Evolutionary conservation across 2,113 vertebrate genomes (phyloP).

Genomic region (Eudorcas thomsonii): DNA sequence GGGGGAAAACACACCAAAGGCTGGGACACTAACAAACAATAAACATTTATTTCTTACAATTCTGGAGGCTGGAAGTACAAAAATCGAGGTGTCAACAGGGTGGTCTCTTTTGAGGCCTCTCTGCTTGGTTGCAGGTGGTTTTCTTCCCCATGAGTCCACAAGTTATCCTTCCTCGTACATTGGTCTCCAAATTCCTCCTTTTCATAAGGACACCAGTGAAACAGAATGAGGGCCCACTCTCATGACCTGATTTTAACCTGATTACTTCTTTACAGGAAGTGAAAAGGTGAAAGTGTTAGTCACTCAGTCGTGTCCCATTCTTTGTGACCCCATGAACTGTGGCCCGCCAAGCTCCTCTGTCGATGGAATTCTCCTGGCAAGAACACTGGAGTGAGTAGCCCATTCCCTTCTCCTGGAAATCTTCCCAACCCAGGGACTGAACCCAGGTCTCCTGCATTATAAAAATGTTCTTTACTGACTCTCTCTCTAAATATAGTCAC

Average conservation of each 20-base stretch:
- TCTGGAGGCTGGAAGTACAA: not conserved
- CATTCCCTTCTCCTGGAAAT: not conserved
- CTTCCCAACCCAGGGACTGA: not conserved
- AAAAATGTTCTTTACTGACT: not conserved
- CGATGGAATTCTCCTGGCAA: not conserved
- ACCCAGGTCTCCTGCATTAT: not conserved
- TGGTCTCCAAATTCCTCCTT: not conserved
- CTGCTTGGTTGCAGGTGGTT: not conserved
- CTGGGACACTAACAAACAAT: rapidly evolving
- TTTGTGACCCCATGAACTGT: not conserved
- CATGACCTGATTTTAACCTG: too few relatives aligned
- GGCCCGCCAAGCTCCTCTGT: not conserved
- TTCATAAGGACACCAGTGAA: not conserved
- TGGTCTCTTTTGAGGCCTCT: rapidly evolving
- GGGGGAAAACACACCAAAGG: too few relatives aligned
- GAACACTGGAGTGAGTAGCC: not conserved
- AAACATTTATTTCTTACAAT: too few relatives aligned
- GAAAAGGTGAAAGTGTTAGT: not conserved
- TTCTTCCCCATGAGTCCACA: rapidly evolving
- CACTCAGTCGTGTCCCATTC: rapidly evolving
- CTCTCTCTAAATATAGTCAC: not conserved
- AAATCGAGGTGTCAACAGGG: rapidly evolving
- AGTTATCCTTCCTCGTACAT: rapidly evolving
- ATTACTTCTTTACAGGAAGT: not conserved
- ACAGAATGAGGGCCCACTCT: rapidly evolving